Percentiles rank a stretch among this genome's conserved stretches.
phyloP scores from a whole-genome alignment of 2,888 invertebrate species.

The Buathra laborator region DNA sequence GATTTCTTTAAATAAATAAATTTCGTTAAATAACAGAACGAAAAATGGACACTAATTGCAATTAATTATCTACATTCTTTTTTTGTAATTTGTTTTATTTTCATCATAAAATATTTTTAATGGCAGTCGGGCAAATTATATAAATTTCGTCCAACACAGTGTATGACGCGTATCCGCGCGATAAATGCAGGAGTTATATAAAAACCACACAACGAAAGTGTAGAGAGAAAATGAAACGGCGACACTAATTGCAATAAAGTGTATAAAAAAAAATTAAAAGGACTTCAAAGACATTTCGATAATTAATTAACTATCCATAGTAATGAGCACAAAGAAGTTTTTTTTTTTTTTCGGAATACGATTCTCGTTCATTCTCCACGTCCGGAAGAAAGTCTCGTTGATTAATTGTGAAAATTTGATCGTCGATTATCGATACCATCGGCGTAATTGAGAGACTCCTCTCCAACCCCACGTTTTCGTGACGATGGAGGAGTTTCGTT shows the following conservation, averaged over 20 bases:
- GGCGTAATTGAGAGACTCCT: conserved; percentile 14
- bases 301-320: neutral
- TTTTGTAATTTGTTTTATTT: no score
- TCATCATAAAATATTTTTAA: no score
- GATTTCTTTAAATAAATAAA: no score
- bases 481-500: conserved; percentile 25
- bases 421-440: neutral
- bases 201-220: neutral
- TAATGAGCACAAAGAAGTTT: neutral
- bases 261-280: neutral
- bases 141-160: no score
- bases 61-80: no score
- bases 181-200: neutral
- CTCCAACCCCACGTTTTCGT: neutral
- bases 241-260: neutral
- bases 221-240: no score
- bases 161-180: neutral
- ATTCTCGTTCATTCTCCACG: conserved; percentile 15
- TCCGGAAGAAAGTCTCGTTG: neutral
- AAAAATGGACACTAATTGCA: no score
- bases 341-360: neutral
- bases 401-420: conserved; percentile 41
- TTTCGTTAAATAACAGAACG: no score
- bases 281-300: conserved; percentile 4
- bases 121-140: no score